These are phyloP conservation scores for Flexamia atlantica DNA, from an alignment of 2,888 invertebrate species.

Conservation along the genomic window DNA sequence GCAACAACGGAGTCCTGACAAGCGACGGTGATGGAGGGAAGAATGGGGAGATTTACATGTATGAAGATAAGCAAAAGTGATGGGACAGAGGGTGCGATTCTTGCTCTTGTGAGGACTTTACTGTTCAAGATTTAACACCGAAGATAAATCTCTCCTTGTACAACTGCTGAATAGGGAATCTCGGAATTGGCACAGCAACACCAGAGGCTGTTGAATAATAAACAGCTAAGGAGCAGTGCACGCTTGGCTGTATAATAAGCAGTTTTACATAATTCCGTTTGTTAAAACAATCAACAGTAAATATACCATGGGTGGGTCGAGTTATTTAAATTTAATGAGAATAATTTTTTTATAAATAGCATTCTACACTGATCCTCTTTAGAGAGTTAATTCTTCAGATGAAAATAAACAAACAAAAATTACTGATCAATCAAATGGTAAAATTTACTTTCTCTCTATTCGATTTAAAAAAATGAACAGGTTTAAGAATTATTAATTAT, in stretches of 20 bases:
- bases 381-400: too few relatives aligned
- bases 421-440: too few relatives aligned
- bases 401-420: too few relatives aligned
- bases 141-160: slow-evolving; percentile 12
- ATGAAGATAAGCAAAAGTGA: not conserved
- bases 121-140: not conserved
- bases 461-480: too few relatives aligned
- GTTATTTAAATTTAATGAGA: too few relatives aligned
- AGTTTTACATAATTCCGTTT: not conserved
- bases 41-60: slow-evolving; percentile 2
- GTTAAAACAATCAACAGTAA: slow-evolving; percentile 7
- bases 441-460: too few relatives aligned
- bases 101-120: slow-evolving; percentile 5
- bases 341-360: too few relatives aligned
- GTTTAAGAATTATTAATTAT: too few relatives aligned
- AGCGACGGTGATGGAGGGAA: not conserved
- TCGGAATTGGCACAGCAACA: slow-evolving; percentile 25
- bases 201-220: slow-evolving; percentile 10
- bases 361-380: too few relatives aligned
- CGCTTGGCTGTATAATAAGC: not conserved
- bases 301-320: not conserved
- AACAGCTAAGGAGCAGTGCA: not conserved
- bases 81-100: not conserved
- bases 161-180: slow-evolving; percentile 24
- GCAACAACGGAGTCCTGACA: too few relatives aligned